These are phyloP conservation scores for Quadroppia sp. DNA, from an alignment of 2,888 invertebrate genomes.

Conservation along the genomic window DNA sequence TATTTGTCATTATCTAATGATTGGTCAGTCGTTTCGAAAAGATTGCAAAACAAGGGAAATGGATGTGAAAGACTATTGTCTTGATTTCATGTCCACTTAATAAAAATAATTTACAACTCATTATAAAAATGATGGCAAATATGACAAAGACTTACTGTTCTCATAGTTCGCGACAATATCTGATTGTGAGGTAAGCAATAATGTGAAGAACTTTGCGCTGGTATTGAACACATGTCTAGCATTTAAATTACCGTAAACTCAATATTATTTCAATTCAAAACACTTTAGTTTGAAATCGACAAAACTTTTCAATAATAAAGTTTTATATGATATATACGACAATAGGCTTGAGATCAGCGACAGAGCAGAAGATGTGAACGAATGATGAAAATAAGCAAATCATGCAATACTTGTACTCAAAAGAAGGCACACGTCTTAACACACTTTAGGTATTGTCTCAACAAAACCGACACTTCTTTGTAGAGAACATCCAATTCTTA, in stretches of 20 bases:
- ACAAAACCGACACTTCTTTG: slow-evolving; percentile 20
- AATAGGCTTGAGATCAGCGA: neutral
- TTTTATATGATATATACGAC: too few relatives aligned
- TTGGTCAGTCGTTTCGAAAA: too few relatives aligned
- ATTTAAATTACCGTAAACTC: neutral
- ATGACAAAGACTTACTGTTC: neutral
- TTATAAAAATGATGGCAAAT: neutral
- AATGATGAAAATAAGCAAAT: slow-evolving; percentile 27
- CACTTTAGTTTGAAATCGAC: neutral
- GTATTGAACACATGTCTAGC: slow-evolving; percentile 15
- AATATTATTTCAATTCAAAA: neutral
- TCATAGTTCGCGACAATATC: neutral
- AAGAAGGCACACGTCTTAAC: slow-evolving; percentile 20
- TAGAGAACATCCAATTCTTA: slow-evolving; percentile 19
- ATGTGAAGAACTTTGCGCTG: slow-evolving; percentile 19
- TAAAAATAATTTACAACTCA: too few relatives aligned
- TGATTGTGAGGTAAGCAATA: slow-evolving; percentile 27
- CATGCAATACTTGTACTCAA: slow-evolving; percentile 26
- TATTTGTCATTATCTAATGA: too few relatives aligned
- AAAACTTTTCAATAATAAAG: too few relatives aligned
- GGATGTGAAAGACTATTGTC: too few relatives aligned
- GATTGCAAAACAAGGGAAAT: too few relatives aligned
- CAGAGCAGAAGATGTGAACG: slow-evolving; percentile 1
- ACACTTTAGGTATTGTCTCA: slow-evolving; percentile 34
- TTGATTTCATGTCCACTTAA: too few relatives aligned